Percentiles rank a stretch among this genome's conserved stretches.
These are phyloP conservation scores for Mormyrops boulengeri DNA, from an alignment of 2,797 vertebrate species.

Conservation along the genomic window DNA sequence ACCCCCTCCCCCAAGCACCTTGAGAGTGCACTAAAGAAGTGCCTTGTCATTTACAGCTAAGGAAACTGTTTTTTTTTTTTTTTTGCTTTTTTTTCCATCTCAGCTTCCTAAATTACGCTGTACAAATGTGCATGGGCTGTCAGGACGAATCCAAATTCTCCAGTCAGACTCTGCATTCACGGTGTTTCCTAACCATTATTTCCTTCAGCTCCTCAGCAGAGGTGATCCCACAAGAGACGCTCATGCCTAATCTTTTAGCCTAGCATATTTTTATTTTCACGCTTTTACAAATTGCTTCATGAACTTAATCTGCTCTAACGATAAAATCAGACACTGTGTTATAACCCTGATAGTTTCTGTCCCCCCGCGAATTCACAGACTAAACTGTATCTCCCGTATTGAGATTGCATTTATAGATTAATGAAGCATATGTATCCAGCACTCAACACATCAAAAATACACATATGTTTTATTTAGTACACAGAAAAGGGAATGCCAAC, in stretches of 20 bases:
- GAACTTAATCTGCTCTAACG: not conserved
- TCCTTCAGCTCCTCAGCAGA: constrained; percentile 26
- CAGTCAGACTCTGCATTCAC: constrained; percentile 26
- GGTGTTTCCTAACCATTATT: constrained; percentile 36
- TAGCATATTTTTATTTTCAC: constrained; percentile 2
- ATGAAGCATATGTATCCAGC: not conserved
- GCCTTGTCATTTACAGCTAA: constrained; percentile 43
- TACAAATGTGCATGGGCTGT: constrained; percentile 35
- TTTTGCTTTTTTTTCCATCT: constrained; percentile 26
- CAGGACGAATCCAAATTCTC: constrained; percentile 38
- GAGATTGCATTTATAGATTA: not conserved
- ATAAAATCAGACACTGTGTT: not conserved
- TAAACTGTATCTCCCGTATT: not conserved
- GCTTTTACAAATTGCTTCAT: constrained; percentile 6
- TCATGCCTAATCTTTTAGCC: not conserved
- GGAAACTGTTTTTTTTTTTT: constrained; percentile 28
- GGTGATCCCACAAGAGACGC: not conserved
- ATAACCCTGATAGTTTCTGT: not conserved
- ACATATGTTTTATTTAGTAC: not conserved
- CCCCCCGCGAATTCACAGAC: not conserved
- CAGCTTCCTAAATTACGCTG: constrained; percentile 34
- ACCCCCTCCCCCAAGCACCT: constrained; percentile 15
- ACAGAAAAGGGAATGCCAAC: not conserved
- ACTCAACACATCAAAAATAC: not conserved
- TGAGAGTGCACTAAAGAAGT: constrained; percentile 36